These are phyloP conservation scores for Euphonia xanthogaster DNA, from an alignment of 2,797 vertebrate genomes.

Conservation along the genomic window DNA sequence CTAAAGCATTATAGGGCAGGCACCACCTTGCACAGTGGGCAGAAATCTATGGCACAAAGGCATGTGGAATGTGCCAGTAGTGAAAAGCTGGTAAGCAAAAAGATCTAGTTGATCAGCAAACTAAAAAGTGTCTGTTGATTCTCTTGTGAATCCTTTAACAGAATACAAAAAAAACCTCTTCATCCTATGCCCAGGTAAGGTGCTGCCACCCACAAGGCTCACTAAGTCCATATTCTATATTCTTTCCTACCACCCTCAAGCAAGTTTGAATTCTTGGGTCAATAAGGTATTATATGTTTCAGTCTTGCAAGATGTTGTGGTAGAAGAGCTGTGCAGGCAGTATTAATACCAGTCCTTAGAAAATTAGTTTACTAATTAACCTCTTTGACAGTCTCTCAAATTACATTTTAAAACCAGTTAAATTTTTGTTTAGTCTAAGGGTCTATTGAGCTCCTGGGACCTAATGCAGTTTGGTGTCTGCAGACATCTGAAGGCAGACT, in stretches of 20 bases:
- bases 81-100: neutral
- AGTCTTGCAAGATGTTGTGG: neutral
- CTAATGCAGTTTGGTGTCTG: neutral
- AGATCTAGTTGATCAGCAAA: neutral
- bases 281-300: neutral
- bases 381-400: neutral
- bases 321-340: neutral
- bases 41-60: neutral
- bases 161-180: neutral
- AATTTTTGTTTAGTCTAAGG: neutral
- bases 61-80: neutral
- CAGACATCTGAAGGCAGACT: neutral
- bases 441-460: neutral
- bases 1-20: neutral
- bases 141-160: neutral
- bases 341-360: neutral
- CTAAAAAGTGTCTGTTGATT: neutral
- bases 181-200: neutral
- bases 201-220: rapidly evolving
- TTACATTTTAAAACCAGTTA: neutral
- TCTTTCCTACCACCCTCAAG: neutral
- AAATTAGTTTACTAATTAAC: neutral
- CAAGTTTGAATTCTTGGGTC: neutral
- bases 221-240: neutral
- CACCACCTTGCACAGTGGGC: neutral